These are phyloP conservation scores for Tupaia tana DNA, from an alignment of 2,113 vertebrate genomes.

Conservation along the genomic window DNA sequence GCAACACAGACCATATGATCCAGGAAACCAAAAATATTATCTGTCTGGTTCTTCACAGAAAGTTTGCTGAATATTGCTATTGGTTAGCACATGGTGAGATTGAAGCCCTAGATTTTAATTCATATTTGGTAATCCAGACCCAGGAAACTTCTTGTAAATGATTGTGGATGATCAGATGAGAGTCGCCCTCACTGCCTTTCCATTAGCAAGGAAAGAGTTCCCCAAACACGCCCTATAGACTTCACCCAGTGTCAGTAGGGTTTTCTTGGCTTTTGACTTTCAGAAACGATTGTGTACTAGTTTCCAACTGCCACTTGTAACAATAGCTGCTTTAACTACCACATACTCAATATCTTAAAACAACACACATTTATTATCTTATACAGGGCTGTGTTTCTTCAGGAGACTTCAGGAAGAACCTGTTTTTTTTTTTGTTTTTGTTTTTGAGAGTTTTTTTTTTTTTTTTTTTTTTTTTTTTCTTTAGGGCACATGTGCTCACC, in stretches of 20 bases:
- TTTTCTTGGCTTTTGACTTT: not conserved
- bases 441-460: no score
- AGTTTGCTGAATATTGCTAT: not conserved
- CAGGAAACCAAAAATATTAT: not conserved
- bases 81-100: not conserved
- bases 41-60: not conserved
- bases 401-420: not conserved
- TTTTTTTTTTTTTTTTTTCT: no score
- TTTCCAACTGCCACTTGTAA: not conserved
- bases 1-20: not conserved
- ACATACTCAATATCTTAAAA: not conserved
- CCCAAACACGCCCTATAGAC: not conserved
- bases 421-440: no score
- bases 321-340: not conserved
- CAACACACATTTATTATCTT: no score
- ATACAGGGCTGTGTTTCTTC: not conserved
- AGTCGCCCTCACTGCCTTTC: not conserved
- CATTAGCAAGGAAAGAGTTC: not conserved
- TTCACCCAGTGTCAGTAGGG: not conserved
- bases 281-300: no score
- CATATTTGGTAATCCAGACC: not conserved
- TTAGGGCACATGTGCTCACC: no score
- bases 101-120: not conserved
- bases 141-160: not conserved
- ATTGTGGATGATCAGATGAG: not conserved